Conservation (phyloP, 2,113 vertebrate species). For the Rhombomys opimus region DNA sequence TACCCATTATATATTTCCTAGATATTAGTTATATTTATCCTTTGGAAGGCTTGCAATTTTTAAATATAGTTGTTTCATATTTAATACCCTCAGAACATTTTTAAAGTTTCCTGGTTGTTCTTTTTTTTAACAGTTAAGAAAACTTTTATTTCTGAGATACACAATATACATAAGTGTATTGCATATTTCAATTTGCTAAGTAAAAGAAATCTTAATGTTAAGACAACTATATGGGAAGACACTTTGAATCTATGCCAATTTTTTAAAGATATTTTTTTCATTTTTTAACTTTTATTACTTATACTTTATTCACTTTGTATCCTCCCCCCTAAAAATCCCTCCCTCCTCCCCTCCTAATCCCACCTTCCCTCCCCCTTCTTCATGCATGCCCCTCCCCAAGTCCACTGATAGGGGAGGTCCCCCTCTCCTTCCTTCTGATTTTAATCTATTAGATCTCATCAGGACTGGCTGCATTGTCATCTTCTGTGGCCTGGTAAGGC, state of each 20-base stretch:
- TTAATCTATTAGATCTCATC: no score
- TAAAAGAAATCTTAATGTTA: neutral
- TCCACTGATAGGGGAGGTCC: no score
- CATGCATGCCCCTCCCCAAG: no score
- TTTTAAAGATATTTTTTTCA: neutral
- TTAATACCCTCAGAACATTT: neutral
- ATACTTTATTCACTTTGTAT: no score
- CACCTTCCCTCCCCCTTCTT: no score
- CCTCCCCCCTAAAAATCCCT: no score
- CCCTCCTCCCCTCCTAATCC: no score
- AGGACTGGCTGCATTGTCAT: no score
- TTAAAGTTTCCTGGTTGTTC: neutral
- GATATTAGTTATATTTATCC: conserved; percentile 30
- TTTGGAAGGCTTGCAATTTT: conserved; percentile 53
- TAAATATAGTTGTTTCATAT: conserved; percentile 25
- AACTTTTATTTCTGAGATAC: neutral
- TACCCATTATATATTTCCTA: conserved; percentile 44
- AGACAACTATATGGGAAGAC: neutral
- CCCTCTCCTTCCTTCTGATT: no score
- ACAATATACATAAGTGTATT: neutral
- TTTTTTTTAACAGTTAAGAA: neutral
- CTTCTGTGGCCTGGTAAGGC: no score
- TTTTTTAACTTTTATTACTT: neutral
- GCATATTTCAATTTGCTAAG: neutral
- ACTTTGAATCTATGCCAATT: neutral